Conservation (phyloP, 2,888 invertebrate genomes). For the Lithodes maja region DNA sequence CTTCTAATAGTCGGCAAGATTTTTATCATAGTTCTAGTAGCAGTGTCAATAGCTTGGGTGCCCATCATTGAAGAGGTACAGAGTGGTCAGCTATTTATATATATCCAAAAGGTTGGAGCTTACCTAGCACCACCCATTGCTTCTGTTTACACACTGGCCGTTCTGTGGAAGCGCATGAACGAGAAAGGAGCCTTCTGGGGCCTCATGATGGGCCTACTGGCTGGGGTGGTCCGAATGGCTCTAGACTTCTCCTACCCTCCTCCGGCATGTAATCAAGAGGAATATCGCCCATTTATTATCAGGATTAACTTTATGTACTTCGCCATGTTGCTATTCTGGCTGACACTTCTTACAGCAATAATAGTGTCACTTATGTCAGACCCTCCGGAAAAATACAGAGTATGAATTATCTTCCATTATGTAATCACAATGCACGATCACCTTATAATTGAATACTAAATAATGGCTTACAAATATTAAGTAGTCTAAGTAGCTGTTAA, state of each 20-base stretch:
- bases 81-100: conserved; percentile 72
- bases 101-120: conserved; percentile 73
- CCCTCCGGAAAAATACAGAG: conserved; percentile 72
- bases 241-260: conserved; percentile 75
- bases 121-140: conserved; percentile 76
- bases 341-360: conserved; percentile 73
- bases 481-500: too few species aligned
- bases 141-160: conserved; percentile 74
- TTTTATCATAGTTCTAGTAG: conserved; percentile 75
- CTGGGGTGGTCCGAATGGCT: conserved; percentile 75
- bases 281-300: conserved; percentile 74
- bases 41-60: conserved; percentile 75
- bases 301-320: conserved; percentile 77
- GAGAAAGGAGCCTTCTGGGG: conserved; percentile 76
- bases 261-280: conserved; percentile 75
- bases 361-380: conserved; percentile 73
- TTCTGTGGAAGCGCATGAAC: conserved; percentile 74
- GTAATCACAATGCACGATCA: too few species aligned
- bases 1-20: conserved; percentile 75
- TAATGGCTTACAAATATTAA: too few species aligned
- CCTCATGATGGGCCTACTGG: conserved; percentile 75
- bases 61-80: conserved; percentile 75
- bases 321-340: conserved; percentile 75
- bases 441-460: too few species aligned
- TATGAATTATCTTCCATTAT: not conserved